Base-by-base conservation (phyloP, 2,113 vertebrate species). In the Lates calcarifer region DNA sequence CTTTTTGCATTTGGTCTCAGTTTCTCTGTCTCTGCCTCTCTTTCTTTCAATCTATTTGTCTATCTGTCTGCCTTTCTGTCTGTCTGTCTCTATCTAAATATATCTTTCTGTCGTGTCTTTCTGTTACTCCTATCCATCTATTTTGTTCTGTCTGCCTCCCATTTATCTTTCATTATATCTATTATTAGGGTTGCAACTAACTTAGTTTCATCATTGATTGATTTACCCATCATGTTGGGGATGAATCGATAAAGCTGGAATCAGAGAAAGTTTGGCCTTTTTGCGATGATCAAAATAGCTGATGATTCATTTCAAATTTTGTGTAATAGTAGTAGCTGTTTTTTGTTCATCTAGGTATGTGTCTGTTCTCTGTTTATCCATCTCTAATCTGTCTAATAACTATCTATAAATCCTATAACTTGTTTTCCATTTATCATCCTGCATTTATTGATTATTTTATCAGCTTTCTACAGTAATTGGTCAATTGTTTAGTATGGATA, bases 1-100 rank as follows among this genome's bases (percentile, higher is more conserved):
- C 57, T 79, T 87, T 81, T 73, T 86, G 2, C 75, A 71, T 77
- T 75, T 22, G 47, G 55, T 73, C 56, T 53, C 24, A 2, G 31
- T 37, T 65, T 75, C 39, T n/a, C 0, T 37, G 43, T 29, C 47
- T 61, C n/a, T 18, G n/a, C n/a, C 56, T 33, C 4, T 68, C n/a
- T 51, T 15, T 75, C 65, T 14, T 31, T 26, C 1, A 18, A 45
- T 58, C 62, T 62, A 35, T 76, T 29, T 65, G 3, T 31, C 31
- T 24, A 10, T 43, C 31, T 24, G 13, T 43, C 57, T 56, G 18
- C 67, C 22, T 67, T 11, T 18, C 18, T 9, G 18, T 11, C 22
- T 3, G 47, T 68, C 22, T 17, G 8, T 26, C 22, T 14, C 7
- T 22, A 49, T 49, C 51, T 55, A 11, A 49, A 49, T 8, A 49